Evolutionary conservation across 2,113 vertebrate genomes (phyloP), one percentile per base, ranked within the genome.

Genomic region (Halcyon malimbica): DNA sequence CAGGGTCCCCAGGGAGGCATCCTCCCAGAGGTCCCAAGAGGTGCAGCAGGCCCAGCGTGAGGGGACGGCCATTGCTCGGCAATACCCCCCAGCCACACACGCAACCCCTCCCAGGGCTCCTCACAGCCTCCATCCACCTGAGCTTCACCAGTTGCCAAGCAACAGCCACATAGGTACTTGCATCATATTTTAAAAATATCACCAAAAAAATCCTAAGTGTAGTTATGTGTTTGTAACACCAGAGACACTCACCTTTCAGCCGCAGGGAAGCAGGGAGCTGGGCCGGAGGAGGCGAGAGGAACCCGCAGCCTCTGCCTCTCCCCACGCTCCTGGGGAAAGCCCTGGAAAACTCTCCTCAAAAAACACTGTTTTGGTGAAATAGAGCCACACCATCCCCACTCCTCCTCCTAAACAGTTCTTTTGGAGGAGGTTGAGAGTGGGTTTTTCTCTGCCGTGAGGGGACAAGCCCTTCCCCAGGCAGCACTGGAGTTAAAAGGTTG

Each of bases 61-160:
- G 19, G 21, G 48, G 56, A n/a, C 37, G 17, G 42, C 60, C n/a
- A 91, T 95, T 83, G 83, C 95, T 80, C 69, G 64, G 95, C 83
- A 85, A 90, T 65, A 21, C 12, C 57, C 48, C 16, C 9, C 33
- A 42, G 41, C 11, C 11, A 31, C 37, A 5, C 46, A n/a, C 17
- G 31, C 5, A 54, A 15, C 16, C 57, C 53, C 16, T 42, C 68
- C 42, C 37, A 63, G 21, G 16, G 21, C 80, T 26, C 56, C 44
- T 70, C 60, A 67, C 62, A 18, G 59, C 65, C 85, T 96, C 95
- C 85, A 92, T 95, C 95, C 85, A 92, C 68, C 82, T 64, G 65
- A 92, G 91, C 74, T 86, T 92, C 57, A 69, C 75, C 83, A 59
- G 95, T 91, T 96, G 84, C 96, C 94, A 96, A 64, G 96, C 95